Base-by-base conservation (phyloP, 2,888 invertebrate species). In the Tetragonisca angustula region DNA sequence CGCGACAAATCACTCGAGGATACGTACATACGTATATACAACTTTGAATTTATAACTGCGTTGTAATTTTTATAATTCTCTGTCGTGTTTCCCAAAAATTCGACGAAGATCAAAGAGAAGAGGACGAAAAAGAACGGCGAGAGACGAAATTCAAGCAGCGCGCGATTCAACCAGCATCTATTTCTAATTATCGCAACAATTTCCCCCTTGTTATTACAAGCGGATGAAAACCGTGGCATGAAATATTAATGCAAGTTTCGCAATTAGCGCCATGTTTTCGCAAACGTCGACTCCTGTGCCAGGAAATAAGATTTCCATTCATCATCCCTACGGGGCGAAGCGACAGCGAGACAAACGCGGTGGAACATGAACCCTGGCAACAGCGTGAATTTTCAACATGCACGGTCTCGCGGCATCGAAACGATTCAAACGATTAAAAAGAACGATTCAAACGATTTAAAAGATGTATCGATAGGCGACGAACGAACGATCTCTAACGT, bases 231-330 rank as follows among this genome's bases (percentile, higher is more conserved):
- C 13, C 15, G 5, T 62, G 5, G 32, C 36, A 65, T 65, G 64
- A 65, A 36, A 65, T 65, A 36, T 36, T 65, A n/a, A 65, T 36
- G n/a, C 32, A n/a, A 65, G 36, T 65, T 21, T 65, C 21, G 64
- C 32, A 64, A 64, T 64, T 64, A 64, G 2, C 21, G 32, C 19
- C 21, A 21, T 36, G 32, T 13, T 64, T 64, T 32, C 32, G 62
- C 32, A 64, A 62, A 62, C 62, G 13, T 19, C 19, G 62, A 62
- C 27, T 64, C 19, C 19, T 32, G 11, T 43, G 32, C 32, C 32
- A 32, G 21, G 21, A 32, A 64, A 64, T 64, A 64, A 64, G 19
- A 64, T 64, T 64, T 64, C 32, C 32, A 32, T 21, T 64, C 62
- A 21, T 64, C 32, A 36, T 36, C 32, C 21, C 32, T 21, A 36